Base-by-base conservation (phyloP, 2,888 invertebrate species). In the Hirtodrosophila cameraria region DNA sequence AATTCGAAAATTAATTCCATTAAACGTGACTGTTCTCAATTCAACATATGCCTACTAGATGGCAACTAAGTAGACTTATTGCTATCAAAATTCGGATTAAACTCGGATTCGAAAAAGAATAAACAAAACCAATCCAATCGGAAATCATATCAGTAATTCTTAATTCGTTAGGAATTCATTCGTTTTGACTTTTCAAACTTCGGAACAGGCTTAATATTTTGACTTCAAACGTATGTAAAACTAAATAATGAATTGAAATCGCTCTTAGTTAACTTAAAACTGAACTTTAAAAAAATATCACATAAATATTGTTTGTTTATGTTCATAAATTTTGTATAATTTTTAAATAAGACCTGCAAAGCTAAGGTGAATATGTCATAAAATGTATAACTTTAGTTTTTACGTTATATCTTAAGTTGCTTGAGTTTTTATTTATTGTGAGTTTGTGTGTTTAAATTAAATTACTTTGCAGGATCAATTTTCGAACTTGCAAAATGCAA, bases 201-300 rank as follows among this genome's bases (percentile, higher is more conserved):
- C n/a, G n/a, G n/a, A n/a, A n/a, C n/a, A n/a, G n/a, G n/a, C n/a
- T n/a, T 72, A 67, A 70, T 72, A 72, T 45, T 42, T 65, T 50
- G 42, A 50, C 59, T 50, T 39, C n/a, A 38, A 42, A 25, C 41
- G 18, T 41, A 49, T 62, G 41, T n/a, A 36, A 36, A 54, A 43
- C 20, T 50, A n/a, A 49, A 38, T 57, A 30, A 36, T 43, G 13
- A 30, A 39, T 25, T 59, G 39, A 48, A 16, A 25, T 46, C 20
- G 36, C 13, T 35, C 23, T 23, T 31, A 28, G 43, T 43, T 52
- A 38, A 36, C 35, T 13, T 16, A 16, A 15, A 35, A 42, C 13
- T 11, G 11, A 54, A 27, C 39, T 30, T 27, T 39, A 13, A 11
- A 25, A 25, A 28, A 42, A 36, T 42, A 38, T 15, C 33, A 12